A percentile compares a stretch with the other conserved stretches of the same genome.
These are phyloP conservation scores for Teleogryllus occipitalis DNA, from an alignment of 1,140 invertebrate species.

Conservation along the genomic window DNA sequence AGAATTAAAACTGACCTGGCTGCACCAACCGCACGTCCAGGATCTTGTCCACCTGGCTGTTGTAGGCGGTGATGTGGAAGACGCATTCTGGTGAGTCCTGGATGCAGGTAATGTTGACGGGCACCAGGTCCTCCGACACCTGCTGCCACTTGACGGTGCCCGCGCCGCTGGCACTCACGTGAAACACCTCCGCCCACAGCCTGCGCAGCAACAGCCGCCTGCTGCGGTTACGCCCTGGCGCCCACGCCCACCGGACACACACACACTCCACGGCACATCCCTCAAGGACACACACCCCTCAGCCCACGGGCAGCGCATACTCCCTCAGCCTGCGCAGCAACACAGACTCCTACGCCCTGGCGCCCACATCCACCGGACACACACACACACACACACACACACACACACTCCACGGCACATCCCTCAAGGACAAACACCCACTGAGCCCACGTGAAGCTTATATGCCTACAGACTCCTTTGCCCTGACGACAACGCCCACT, in stretches of 20 bases:
- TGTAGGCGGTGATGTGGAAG: constrained; percentile 97
- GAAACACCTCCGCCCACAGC: constrained; percentile 95
- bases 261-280: not conserved
- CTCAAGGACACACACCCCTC: too few species aligned
- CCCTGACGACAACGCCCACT: too few species aligned
- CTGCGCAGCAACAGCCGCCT: constrained; percentile 45
- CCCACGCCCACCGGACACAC: not conserved
- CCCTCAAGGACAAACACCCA: too few species aligned
- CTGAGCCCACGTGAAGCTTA: too few species aligned
- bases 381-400: too few species aligned
- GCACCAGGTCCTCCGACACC: constrained; percentile 94
- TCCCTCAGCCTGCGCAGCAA: too few species aligned
- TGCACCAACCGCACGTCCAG: constrained; percentile 92
- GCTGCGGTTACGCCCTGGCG: not conserved
- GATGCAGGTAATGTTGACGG: constrained; percentile 94
- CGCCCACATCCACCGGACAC: too few species aligned
- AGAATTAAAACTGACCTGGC: constrained; percentile 59
- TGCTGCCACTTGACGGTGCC: constrained; percentile 94
- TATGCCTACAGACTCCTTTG: too few species aligned
- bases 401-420: too few species aligned
- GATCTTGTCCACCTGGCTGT: constrained; percentile 96
- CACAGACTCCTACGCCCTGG: too few species aligned
- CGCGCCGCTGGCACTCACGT: constrained; percentile 80
- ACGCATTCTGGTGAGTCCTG: constrained; percentile 92
- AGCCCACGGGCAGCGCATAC: too few species aligned